These are phyloP conservation scores for Poecilia wingei DNA, from an alignment of 2,797 vertebrate species.

Conservation along the genomic window DNA sequence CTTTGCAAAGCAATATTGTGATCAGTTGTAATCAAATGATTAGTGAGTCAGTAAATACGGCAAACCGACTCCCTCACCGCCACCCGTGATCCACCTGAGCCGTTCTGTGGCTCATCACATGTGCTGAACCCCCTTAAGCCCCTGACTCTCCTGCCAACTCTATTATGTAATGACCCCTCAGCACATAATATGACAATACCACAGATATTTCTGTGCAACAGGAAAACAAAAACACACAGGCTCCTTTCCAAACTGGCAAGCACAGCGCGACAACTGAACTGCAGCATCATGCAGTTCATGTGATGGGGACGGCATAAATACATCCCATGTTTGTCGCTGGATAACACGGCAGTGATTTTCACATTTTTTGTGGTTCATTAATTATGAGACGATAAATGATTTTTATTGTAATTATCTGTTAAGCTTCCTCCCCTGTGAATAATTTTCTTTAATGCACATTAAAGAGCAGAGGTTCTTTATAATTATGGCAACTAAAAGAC, in stretches of 20 bases:
- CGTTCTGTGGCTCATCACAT: slow-evolving; percentile 47
- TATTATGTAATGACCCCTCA: slow-evolving; percentile 67
- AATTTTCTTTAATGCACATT: background rate
- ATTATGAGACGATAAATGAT: background rate
- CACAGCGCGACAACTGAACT: slow-evolving; percentile 17
- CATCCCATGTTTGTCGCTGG: slow-evolving; percentile 36
- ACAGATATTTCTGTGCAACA: slow-evolving; percentile 53
- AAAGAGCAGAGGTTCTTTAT: background rate
- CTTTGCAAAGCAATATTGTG: slow-evolving; percentile 9
- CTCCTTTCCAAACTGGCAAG: slow-evolving; percentile 7
- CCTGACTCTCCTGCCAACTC: slow-evolving; percentile 28
- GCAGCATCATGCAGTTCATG: slow-evolving; percentile 12
- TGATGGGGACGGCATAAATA: slow-evolving; percentile 40
- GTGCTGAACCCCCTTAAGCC: slow-evolving; percentile 21
- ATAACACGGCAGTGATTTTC: slow-evolving; percentile 16
- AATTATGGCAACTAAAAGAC: background rate
- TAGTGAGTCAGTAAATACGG: slow-evolving; percentile 9
- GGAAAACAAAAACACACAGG: slow-evolving; percentile 27
- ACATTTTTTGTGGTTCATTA: background rate
- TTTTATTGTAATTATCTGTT: background rate
- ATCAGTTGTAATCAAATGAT: slow-evolving; percentile 30
- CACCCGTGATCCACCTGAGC: slow-evolving; percentile 25
- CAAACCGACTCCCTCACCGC: slow-evolving; percentile 5
- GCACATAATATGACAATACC: slow-evolving; percentile 62
- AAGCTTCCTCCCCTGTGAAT: background rate